phyloP scores from a whole-genome alignment of 2,797 vertebrate species.

The Protosalanx chinensis region DNA sequence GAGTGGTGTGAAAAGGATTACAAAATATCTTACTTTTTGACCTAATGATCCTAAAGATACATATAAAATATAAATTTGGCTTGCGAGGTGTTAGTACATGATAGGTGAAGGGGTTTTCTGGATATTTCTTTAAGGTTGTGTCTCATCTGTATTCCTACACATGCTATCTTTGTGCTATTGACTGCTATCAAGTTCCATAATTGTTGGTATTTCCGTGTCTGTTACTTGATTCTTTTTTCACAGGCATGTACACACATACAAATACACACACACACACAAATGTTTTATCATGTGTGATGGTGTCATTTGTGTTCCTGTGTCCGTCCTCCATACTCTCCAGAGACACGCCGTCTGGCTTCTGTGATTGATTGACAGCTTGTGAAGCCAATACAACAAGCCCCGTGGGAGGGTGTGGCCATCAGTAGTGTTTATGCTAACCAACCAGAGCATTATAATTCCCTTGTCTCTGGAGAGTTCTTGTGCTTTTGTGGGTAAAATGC shows the following conservation, averaged over 20 bases:
- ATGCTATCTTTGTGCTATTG: not conserved
- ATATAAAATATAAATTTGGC: not conserved
- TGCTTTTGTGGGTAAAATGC: not conserved
- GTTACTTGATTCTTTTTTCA: not conserved
- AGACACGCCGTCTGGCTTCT: not conserved
- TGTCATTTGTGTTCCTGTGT: conserved; percentile 2
- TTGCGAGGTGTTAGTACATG: not conserved
- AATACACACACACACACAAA: conserved; percentile 5
- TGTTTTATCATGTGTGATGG: not conserved
- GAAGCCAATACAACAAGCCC: conserved; percentile 3
- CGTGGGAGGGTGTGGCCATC: not conserved
- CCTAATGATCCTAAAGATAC: not conserved
- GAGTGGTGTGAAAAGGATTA: too few relatives aligned
- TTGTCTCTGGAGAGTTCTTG: not conserved
- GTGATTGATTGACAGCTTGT: conserved; percentile 15
- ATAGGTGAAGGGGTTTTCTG: too few relatives aligned
- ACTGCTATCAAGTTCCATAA: not conserved
- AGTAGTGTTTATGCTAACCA: conserved; percentile 6
- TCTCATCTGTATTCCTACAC: not conserved
- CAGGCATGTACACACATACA: conserved; percentile 6
- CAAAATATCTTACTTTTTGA: not conserved
- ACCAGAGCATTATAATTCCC: not conserved
- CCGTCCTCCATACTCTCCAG: not conserved
- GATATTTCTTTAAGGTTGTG: too few relatives aligned
- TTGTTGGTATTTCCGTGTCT: not conserved